A percentile compares a stretch with the other conserved stretches of the same genome.
Evolutionary conservation across 2,888 invertebrate species (phyloP).

Genomic region (Parnassius orleans): DNA sequence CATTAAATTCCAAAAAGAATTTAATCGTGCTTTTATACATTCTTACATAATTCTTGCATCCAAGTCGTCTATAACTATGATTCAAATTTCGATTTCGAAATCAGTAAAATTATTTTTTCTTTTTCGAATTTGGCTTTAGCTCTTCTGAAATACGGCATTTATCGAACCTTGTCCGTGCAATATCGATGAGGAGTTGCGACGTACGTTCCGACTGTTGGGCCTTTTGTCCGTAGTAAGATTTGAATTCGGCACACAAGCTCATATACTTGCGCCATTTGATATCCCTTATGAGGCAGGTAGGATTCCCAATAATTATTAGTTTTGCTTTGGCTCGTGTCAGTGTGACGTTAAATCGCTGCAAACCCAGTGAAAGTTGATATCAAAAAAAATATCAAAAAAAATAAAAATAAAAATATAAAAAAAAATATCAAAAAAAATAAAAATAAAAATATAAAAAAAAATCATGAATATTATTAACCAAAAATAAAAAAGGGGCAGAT

Average conservation of each 20-base stretch:
- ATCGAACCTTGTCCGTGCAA: slow-evolving; percentile 45
- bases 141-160: slow-evolving; percentile 42
- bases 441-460: no score
- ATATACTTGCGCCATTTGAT: slow-evolving; percentile 67
- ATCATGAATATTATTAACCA: no score
- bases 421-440: no score
- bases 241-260: slow-evolving; percentile 47
- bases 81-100: no score
- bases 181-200: slow-evolving; percentile 41
- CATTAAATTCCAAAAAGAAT: no score
- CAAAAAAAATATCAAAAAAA: background rate
- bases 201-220: slow-evolving; percentile 49
- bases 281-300: slow-evolving; percentile 51
- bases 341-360: slow-evolving; percentile 86
- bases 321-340: slow-evolving; percentile 85
- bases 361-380: slow-evolving; percentile 24
- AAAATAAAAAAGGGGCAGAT: no score
- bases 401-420: background rate
- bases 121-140: slow-evolving; percentile 27
- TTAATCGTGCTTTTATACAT: no score
- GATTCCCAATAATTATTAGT: slow-evolving; percentile 81
- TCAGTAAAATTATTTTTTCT: slow-evolving; percentile 20
- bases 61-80: no score
- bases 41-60: no score
- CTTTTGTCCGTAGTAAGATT: slow-evolving; percentile 57